phyloP scores from a whole-genome alignment of 2,113 vertebrate genomes.

The Callopanchax toddi region DNA sequence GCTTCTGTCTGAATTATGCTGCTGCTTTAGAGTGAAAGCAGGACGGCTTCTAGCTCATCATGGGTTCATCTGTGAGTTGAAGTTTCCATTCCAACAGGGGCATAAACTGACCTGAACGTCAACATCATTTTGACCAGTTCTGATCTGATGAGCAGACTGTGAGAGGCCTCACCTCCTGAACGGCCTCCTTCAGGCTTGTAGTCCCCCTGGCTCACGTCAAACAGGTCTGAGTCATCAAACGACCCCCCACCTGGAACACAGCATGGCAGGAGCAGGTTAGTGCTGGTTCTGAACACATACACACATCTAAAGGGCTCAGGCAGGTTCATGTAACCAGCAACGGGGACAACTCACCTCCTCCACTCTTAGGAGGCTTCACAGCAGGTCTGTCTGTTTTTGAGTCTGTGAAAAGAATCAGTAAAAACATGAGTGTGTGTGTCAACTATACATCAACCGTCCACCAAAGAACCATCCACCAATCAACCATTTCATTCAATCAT shows the following conservation, averaged over 20 bases:
- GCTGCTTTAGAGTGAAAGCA: too few species aligned
- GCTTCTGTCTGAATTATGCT: background rate
- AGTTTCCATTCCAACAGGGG: background rate
- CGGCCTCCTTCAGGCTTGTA: conserved; percentile 68
- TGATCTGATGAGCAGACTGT: background rate
- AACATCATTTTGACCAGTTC: too few species aligned
- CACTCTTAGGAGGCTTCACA: background rate
- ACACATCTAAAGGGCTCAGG: background rate
- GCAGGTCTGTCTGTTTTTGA: conserved; percentile 56
- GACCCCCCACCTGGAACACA: conserved; percentile 49
- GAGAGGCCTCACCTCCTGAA: conserved; percentile 36
- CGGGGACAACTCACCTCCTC: conserved; percentile 56
- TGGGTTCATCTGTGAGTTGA: too few species aligned
- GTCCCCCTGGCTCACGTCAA: rapidly evolving
- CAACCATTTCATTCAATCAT: too few species aligned
- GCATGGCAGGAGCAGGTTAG: background rate
- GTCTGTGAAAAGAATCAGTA: conserved; percentile 34
- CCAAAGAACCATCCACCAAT: too few species aligned
- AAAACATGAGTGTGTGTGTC: background rate
- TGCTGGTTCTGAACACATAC: background rate
- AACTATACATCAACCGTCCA: too few species aligned
- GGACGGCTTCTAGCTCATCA: too few species aligned
- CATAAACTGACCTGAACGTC: background rate
- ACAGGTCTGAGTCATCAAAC: conserved; percentile 63
- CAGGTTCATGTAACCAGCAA: background rate